phyloP scores from a whole-genome alignment of 2,888 invertebrate species.

The Leptarthrus brevirostris region DNA sequence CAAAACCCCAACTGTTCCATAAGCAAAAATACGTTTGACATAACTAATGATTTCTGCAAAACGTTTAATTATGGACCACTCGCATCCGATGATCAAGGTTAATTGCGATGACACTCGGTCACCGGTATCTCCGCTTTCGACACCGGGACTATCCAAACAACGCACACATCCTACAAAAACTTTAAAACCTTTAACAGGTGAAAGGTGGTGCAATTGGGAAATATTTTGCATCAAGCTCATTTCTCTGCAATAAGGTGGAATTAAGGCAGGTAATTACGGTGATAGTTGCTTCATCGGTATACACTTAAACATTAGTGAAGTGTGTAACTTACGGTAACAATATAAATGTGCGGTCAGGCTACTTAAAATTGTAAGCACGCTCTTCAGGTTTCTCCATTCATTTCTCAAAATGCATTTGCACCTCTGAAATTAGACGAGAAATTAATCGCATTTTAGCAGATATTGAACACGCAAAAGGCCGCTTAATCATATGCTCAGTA shows the following conservation, averaged over 20 bases:
- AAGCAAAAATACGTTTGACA: no score
- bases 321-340: no score
- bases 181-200: not conserved
- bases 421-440: constrained; percentile 19
- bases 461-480: constrained; percentile 46
- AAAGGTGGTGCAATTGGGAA: not conserved
- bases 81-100: constrained; percentile 16
- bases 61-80: not conserved
- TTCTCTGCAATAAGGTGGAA: not conserved
- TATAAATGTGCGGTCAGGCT: no score
- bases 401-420: no score
- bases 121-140: constrained; percentile 7
- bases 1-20: no score
- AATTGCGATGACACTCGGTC: not conserved
- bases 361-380: no score
- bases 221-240: no score
- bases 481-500: constrained; percentile 35
- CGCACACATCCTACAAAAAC: not conserved
- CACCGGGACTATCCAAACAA: not conserved
- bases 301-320: no score
- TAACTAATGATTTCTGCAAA: no score
- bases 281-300: no score
- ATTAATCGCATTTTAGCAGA: constrained; percentile 36
- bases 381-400: no score
- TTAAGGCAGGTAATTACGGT: not conserved